phyloP scores from a whole-genome alignment of 2,888 invertebrate species.

The Thera britannica region DNA sequence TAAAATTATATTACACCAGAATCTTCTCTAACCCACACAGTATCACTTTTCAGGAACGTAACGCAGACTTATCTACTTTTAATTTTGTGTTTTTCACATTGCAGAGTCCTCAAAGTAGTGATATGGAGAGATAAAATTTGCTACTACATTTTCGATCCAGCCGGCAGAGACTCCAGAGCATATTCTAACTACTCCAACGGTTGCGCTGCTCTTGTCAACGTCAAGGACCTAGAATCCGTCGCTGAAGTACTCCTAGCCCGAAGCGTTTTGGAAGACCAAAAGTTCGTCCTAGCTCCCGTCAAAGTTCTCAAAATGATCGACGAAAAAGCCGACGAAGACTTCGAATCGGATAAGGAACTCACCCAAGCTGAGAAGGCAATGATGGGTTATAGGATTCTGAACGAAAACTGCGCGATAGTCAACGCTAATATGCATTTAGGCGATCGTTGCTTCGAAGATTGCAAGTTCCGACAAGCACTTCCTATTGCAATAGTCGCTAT shows the following conservation, averaged over 20 bases:
- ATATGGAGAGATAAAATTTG: constrained; percentile 86
- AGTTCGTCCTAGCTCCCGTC: constrained; percentile 77
- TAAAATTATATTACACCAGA: too few species aligned
- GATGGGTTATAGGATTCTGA: constrained; percentile 83
- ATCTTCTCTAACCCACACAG: too few species aligned
- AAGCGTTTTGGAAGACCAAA: constrained; percentile 76
- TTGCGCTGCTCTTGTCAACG: constrained; percentile 83
- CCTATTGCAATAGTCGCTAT: constrained; percentile 85
- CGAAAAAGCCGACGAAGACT: constrained; percentile 72
- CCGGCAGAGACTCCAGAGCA: constrained; percentile 81
- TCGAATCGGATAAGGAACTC: constrained; percentile 78
- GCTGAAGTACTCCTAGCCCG: constrained; percentile 80
- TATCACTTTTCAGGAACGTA: too few species aligned
- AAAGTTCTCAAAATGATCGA: constrained; percentile 77
- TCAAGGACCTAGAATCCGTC: constrained; percentile 79
- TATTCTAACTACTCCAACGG: constrained; percentile 79
- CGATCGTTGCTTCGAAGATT: constrained; percentile 84
- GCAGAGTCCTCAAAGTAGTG: constrained; percentile 75
- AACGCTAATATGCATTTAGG: constrained; percentile 85
- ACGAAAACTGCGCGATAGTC: constrained; percentile 83
- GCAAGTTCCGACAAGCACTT: constrained; percentile 85
- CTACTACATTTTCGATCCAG: constrained; percentile 87
- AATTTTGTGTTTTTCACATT: constrained; percentile 14
- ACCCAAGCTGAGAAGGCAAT: constrained; percentile 78
- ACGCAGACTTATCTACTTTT: background rate